These are phyloP conservation scores for Meandrusa payeni DNA, from an alignment of 2,888 invertebrate species.

Conservation along the genomic window DNA sequence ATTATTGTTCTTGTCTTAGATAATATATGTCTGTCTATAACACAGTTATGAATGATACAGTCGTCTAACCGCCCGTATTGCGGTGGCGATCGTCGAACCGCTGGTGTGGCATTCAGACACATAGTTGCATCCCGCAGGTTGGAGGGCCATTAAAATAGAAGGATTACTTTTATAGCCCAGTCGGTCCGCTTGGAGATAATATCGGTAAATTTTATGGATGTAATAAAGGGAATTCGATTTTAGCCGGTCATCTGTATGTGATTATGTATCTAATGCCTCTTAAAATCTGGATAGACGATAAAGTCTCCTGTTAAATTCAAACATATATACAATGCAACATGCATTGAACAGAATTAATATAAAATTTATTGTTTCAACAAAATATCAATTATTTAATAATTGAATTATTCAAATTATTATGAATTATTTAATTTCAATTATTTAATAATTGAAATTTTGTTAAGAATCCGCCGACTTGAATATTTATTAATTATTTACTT, in stretches of 20 bases:
- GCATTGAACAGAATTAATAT: constrained; percentile 8
- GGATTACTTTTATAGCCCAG: constrained; percentile 75
- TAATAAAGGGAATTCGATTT: constrained; percentile 77
- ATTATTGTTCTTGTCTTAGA: too few species aligned
- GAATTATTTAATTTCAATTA: too few species aligned
- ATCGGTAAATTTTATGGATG: constrained; percentile 76
- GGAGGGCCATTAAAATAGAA: constrained; percentile 73
- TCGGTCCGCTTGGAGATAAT: constrained; percentile 75
- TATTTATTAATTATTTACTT: too few species aligned
- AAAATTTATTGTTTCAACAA: constrained; percentile 22
- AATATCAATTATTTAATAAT: too few species aligned
- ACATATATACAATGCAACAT: constrained; percentile 17
- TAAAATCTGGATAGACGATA: constrained; percentile 19
- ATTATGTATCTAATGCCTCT: constrained; percentile 54
- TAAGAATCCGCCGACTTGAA: too few species aligned
- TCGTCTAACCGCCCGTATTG: constrained; percentile 22
- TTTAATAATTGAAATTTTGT: constrained; percentile 18
- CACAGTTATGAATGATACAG: constrained; percentile 3
- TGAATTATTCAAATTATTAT: too few species aligned
- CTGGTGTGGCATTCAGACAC: constrained; percentile 58
- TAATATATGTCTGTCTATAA: too few species aligned
- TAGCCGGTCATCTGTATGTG: constrained; percentile 70
- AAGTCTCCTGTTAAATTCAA: constrained; percentile 19
- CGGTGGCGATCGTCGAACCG: constrained; percentile 3
- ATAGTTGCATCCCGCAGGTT: constrained; percentile 74